Evolutionary conservation across 2,797 vertebrate genomes (phyloP).

Genomic region (Ctenosaura bakeri): DNA sequence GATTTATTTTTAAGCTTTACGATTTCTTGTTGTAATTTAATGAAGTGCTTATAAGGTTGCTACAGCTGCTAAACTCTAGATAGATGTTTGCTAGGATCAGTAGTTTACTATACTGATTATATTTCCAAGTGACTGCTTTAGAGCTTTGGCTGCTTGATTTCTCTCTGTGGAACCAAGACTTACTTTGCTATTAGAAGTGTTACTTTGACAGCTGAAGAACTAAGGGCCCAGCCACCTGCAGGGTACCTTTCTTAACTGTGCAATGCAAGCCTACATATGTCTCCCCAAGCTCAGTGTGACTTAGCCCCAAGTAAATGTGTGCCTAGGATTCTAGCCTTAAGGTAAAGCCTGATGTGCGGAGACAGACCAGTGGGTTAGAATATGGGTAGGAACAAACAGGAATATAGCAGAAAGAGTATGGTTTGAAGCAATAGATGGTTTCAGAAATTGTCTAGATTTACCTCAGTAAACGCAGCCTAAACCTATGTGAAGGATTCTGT

Average conservation of each 20-base stretch:
- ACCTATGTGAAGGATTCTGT: background rate
- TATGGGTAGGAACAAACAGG: background rate
- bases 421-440: background rate
- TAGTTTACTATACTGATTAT: conserved; percentile 9
- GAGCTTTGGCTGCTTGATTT: background rate
- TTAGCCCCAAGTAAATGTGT: background rate
- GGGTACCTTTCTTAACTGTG: background rate
- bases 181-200: conserved; percentile 22
- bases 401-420: background rate
- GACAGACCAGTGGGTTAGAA: background rate
- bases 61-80: background rate
- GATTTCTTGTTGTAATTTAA: conserved; percentile 36
- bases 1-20: conserved; percentile 10
- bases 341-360: background rate
- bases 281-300: background rate
- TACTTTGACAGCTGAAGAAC: conserved; percentile 15
- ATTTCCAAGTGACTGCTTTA: conserved; percentile 25
- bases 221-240: background rate
- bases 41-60: conserved; percentile 27
- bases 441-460: background rate
- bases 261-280: background rate
- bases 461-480: background rate
- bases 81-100: conserved; percentile 11
- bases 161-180: background rate
- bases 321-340: background rate